phyloP scores from a whole-genome alignment of 2,888 invertebrate species.

The Dynastes hyllus region DNA sequence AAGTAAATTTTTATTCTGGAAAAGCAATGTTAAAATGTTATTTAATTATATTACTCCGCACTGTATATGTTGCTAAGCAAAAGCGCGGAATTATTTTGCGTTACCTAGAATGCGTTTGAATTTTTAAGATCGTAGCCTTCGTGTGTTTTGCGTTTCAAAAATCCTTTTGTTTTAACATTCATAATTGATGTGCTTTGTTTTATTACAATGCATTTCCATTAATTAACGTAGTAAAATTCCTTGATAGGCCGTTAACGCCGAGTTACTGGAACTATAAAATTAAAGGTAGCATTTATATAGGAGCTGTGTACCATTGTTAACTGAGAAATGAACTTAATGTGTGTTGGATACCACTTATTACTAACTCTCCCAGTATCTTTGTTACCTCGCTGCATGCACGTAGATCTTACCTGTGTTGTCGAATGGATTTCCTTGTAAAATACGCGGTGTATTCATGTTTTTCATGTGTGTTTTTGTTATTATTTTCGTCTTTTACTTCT shows the following conservation, averaged over 20 bases:
- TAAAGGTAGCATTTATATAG: constrained; percentile 43
- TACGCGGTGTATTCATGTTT: not conserved
- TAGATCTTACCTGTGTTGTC: not conserved
- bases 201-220: constrained; percentile 46
- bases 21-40: too few species aligned
- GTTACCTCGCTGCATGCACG: not conserved
- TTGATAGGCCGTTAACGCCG: constrained; percentile 46
- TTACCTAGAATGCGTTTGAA: constrained; percentile 14
- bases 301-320: constrained; percentile 39
- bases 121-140: constrained; percentile 15
- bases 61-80: too few species aligned
- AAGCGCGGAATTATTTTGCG: not conserved
- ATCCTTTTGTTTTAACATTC: constrained; percentile 45
- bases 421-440: not conserved
- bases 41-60: too few species aligned
- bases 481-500: not conserved
- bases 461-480: not conserved
- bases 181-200: constrained; percentile 48
- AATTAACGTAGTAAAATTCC: constrained; percentile 48
- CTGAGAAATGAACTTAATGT: constrained; percentile 35
- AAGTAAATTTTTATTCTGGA: too few species aligned
- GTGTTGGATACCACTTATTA: not conserved
- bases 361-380: not conserved
- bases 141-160: constrained; percentile 31
- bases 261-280: constrained; percentile 48